phyloP scores from a whole-genome alignment of 2,113 vertebrate species.

The Chelonoidis abingdonii region DNA sequence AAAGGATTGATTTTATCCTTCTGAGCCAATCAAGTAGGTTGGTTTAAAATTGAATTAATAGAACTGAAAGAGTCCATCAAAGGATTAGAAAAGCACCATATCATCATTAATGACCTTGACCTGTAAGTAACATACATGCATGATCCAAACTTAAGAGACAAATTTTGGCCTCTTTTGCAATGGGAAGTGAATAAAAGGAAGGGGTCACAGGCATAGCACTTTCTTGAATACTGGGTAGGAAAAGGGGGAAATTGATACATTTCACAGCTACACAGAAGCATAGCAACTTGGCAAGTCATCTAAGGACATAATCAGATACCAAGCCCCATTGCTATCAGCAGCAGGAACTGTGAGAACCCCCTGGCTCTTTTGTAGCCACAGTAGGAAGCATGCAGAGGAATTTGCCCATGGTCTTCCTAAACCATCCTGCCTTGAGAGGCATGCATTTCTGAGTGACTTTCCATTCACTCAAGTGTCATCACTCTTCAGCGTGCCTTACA shows the following conservation, averaged over 20 bases:
- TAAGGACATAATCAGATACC: not conserved
- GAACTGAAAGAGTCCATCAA: not conserved
- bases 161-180: not conserved
- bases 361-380: not conserved
- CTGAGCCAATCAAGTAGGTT: not conserved
- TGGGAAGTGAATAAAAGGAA: not conserved
- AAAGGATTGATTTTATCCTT: constrained; percentile 2
- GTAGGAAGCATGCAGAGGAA: not conserved
- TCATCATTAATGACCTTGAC: not conserved
- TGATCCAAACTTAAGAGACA: not conserved
- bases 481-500: not conserved
- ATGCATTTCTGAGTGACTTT: not conserved
- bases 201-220: not conserved
- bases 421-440: not conserved
- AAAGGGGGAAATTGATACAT: not conserved
- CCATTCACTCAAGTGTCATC: constrained; percentile 2
- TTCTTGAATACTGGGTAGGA: not conserved
- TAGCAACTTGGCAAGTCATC: not conserved
- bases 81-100: constrained; percentile 14
- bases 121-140: not conserved
- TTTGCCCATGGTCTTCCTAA: not conserved
- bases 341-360: not conserved
- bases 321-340: not conserved
- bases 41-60: not conserved
- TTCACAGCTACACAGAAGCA: not conserved